Percentiles rank a stretch among this genome's conserved stretches.
These are phyloP conservation scores for Macaca nemestrina DNA, from an alignment of 2,113 vertebrate genomes.

Conservation along the genomic window DNA sequence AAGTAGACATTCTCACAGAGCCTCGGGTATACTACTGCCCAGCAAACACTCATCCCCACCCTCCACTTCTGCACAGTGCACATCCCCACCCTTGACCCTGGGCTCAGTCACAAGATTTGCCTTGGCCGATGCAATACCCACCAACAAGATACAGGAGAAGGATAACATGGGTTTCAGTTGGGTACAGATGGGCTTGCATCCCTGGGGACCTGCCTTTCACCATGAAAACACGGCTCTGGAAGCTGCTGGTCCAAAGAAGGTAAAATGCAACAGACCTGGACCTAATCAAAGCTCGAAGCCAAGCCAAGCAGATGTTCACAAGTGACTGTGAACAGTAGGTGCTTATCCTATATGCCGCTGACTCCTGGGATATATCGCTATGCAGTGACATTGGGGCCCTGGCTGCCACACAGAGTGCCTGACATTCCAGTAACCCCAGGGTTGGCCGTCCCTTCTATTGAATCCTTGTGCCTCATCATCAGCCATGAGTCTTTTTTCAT, in stretches of 20 bases:
- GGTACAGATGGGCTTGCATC: background rate
- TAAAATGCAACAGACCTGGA: background rate
- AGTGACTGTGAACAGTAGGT: background rate
- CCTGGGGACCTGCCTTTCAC: background rate
- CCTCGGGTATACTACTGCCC: background rate
- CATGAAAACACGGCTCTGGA: background rate
- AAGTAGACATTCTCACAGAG: background rate
- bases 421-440: background rate
- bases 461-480: background rate
- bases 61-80: background rate
- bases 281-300: background rate
- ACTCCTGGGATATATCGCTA: background rate
- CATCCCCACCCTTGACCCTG: background rate
- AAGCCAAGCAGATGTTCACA: background rate
- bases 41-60: background rate
- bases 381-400: background rate
- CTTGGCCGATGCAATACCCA: background rate
- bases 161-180: background rate
- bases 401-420: background rate
- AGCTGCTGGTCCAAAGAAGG: background rate
- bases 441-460: background rate
- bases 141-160: background rate
- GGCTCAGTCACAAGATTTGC: background rate
- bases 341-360: background rate
- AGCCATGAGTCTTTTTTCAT: background rate